phyloP scores from a whole-genome alignment of 2,888 invertebrate genomes.

The Hemistola chrysoprasaria region DNA sequence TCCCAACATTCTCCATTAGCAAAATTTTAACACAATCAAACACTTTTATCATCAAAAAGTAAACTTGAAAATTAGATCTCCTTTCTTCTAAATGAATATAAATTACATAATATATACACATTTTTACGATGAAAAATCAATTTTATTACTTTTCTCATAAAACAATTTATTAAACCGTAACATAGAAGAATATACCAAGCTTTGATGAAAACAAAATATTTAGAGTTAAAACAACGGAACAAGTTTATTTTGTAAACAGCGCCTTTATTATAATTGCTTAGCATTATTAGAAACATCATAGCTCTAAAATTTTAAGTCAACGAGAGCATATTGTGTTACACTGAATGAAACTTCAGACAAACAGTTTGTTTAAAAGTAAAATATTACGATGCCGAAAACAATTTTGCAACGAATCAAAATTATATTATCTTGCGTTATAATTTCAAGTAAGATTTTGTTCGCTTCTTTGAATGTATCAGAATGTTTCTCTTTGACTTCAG shows the following conservation, averaged over 20 bases:
- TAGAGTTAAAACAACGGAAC: constrained; percentile 21
- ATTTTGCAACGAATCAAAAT: constrained; percentile 14
- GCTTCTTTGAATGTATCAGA: background rate
- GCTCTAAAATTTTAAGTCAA: constrained; percentile 15
- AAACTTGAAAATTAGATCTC: too few relatives aligned
- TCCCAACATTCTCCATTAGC: too few relatives aligned
- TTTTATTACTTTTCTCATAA: background rate
- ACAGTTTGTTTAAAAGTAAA: constrained; percentile 14
- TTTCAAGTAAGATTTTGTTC: background rate
- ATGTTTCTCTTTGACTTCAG: too few relatives aligned
- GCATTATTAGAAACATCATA: constrained; percentile 13
- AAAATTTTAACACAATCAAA: too few relatives aligned
- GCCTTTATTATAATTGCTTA: constrained; percentile 34
- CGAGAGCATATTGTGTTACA: constrained; percentile 20
- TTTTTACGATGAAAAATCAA: background rate
- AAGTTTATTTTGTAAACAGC: constrained; percentile 32
- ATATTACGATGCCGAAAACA: constrained; percentile 11
- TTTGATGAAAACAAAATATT: constrained; percentile 22
- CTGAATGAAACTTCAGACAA: constrained; percentile 9
- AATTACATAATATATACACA: background rate
- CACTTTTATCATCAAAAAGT: too few relatives aligned
- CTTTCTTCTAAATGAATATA: too few relatives aligned
- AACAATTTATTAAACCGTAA: constrained; percentile 1
- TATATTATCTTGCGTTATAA: constrained; percentile 8
- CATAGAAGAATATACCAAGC: constrained; percentile 13